Base-by-base conservation (phyloP, 2,797 vertebrate species). In the Urosaurus nigricauda region DNA sequence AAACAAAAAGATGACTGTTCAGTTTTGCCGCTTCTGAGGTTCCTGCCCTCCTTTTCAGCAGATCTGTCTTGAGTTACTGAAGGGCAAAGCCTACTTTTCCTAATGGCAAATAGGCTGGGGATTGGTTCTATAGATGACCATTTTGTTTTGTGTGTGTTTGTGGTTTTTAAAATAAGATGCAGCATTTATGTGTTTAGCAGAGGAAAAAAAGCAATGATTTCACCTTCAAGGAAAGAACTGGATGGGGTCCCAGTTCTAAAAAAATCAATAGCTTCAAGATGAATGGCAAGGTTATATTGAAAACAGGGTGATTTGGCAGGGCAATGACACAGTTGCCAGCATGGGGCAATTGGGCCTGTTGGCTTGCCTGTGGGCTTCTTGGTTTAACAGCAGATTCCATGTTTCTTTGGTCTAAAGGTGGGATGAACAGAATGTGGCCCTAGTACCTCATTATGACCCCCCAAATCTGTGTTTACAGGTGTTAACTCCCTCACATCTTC, bases 1-100 rank as follows among this genome's bases (percentile, higher is more conserved):
- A 80, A 88, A 90, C 58, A 81, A 0, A 86, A 87, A 56, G 78
- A 2, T 65, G 60, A 13, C 17, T 90, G 58, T 81, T 77, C 60
- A 89, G 68, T n/a, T 93, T 70, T 87, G 68, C 26, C 9, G 0
- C 1, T 32, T 65, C 51, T 14, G 0, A 40, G 43, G 5, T 0
- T 53, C 56, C 19, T 60, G 26, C 21, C 17, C 63, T 6, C 21
- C 65, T 24, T 87, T 17, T 85, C 87, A 40, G 6, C 74, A 87
- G 43, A 13, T 1, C 9, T 56, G 0, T 89, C 84, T 80, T 37
- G 14, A 88, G 65, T 7, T 84, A 35, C 29, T 75, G 19, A 75
- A 82, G 58, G 75, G n/a, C 56, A 51, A 63, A 35, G 47, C 8
- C 12, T 87, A 37, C 0, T 2, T 83, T 17, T 87, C 73, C 65